Evolutionary conservation across 1,140 invertebrate species (phyloP), one percentile per base, ranked within the genome.

Genomic region (Oryzaephilus surinamensis): DNA sequence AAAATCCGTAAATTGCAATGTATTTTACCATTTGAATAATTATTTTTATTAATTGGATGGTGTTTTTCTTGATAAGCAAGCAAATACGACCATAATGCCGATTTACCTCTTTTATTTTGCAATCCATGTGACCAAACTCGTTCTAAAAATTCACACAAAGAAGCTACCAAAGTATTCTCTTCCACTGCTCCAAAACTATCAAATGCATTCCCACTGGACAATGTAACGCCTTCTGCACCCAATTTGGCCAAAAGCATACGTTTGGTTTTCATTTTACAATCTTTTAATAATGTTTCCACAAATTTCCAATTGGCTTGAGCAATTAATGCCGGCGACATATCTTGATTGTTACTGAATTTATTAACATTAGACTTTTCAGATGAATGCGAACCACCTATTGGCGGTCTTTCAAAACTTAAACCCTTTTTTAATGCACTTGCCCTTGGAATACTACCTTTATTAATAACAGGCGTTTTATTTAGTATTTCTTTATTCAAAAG

Each of bases 231-330:
- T 71, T 99, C 96, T 7, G 87, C 88, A 2, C 91, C 91, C 83
- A 99, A 90, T 70, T 99, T 99, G 51, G 96, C 91, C 0, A 99
- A 77, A 18, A 98, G 64, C 90, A 99, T 97, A 55, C 93, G 70
- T 67, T 99, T 99, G 1, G 95, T 98, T 74, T 93, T 87, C 17
- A 74, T 76, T 66, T 90, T 91, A 44, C 84, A 87, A 61, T 91
- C 87, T 76, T 92, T 92, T 10, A 99, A 68, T 44, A 99, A 71
- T 56, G 94, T 92, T 58, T 98, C 91, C 12, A 99, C 93, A 70
- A 99, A 99, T 24, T 88, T 91, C 84, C 91, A 95, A 66, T 99
- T 97, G 10, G 90, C 90, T 63, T 97, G 91, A n/a, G 90, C 91
- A 50, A 93, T 85, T n/a, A 86, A 67, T 4, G 86, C 82, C 4